Percentiles rank a stretch among this genome's conserved stretches.
These are phyloP conservation scores for Anas acuta DNA, from an alignment of 2,797 vertebrate species.

Conservation along the genomic window DNA sequence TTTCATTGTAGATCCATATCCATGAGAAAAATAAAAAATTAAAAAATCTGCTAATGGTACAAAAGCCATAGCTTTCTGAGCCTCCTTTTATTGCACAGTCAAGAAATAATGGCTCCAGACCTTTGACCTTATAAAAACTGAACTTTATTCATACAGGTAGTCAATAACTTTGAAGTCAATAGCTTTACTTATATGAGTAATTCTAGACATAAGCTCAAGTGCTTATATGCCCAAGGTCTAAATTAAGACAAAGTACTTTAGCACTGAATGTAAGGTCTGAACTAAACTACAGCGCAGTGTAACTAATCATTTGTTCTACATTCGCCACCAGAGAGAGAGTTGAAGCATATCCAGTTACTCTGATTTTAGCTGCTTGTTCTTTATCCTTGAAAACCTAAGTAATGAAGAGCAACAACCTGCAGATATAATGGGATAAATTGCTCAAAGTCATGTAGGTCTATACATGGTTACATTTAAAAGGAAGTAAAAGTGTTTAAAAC, in stretches of 20 bases:
- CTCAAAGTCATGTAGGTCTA: neutral
- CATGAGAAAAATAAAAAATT: neutral
- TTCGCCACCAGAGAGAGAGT: neutral
- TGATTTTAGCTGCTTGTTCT: neutral
- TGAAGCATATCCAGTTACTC: neutral
- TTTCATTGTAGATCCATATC: neutral
- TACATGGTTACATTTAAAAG: neutral
- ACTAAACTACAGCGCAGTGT: neutral
- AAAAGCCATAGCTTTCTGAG: neutral
- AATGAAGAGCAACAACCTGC: neutral
- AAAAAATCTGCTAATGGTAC: neutral
- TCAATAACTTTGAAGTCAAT: conserved; percentile 2
- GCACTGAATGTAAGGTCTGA: neutral
- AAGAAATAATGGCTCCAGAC: neutral
- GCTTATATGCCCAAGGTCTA: neutral
- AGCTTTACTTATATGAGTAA: neutral
- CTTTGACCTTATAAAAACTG: neutral
- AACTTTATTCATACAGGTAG: neutral
- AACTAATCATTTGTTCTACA: neutral
- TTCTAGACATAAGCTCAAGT: neutral
- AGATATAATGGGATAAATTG: neutral
- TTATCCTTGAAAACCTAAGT: neutral
- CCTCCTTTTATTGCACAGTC: neutral
- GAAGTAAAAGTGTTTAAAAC: neutral
- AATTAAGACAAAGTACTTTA: conserved; percentile 41